These are phyloP conservation scores for Reticulitermes lucifugus DNA, from an alignment of 2,888 invertebrate species.

Conservation along the genomic window DNA sequence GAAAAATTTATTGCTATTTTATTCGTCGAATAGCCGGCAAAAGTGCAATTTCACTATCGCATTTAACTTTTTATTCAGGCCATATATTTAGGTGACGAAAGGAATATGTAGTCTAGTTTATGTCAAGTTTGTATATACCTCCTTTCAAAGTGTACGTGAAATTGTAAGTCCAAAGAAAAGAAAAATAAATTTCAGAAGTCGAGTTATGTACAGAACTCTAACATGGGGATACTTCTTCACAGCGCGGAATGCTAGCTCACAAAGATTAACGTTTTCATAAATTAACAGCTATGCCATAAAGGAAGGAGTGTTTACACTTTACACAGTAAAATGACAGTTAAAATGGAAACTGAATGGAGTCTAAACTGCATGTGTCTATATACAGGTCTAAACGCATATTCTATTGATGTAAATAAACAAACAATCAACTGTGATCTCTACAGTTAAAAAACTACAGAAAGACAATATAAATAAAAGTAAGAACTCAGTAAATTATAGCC, in stretches of 20 bases:
- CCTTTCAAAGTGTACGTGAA: too few relatives aligned
- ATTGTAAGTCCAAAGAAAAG: not conserved
- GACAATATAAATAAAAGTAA: constrained; percentile 5
- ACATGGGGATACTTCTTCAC: not conserved
- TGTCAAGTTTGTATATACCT: too few relatives aligned
- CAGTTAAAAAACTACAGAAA: not conserved
- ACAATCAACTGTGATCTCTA: constrained; percentile 10
- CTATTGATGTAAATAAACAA: constrained; percentile 29
- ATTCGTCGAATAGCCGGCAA: too few relatives aligned
- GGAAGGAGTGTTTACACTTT: constrained; percentile 35
- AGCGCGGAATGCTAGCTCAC: not conserved
- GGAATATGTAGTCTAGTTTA: too few relatives aligned
- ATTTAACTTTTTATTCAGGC: too few relatives aligned
- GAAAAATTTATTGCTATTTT: too few relatives aligned
- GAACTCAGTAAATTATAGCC: constrained; percentile 19
- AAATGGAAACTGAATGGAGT: constrained; percentile 39
- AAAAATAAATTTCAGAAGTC: not conserved
- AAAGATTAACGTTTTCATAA: constrained; percentile 38
- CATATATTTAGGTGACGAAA: too few relatives aligned
- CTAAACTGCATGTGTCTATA: constrained; percentile 36
- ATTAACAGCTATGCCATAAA: constrained; percentile 37
- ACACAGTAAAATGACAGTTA: constrained; percentile 30
- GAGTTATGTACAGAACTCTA: not conserved
- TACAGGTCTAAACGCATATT: constrained; percentile 30
- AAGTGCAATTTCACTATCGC: too few relatives aligned